Base-by-base conservation (phyloP, 1,140 invertebrate species). In the Zaprionus ornatus region DNA sequence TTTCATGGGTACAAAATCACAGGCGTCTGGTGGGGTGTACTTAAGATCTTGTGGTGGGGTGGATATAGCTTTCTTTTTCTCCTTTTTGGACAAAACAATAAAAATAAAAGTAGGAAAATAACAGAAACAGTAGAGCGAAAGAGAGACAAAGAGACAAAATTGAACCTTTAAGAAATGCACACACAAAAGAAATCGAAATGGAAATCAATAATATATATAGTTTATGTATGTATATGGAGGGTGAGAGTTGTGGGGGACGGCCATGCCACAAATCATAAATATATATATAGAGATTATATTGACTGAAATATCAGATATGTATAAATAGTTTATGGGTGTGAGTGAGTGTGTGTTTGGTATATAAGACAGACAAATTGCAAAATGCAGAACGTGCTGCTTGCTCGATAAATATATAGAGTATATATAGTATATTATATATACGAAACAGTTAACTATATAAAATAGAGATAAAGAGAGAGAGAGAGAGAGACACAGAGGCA, bases 201-300 rank as follows among this genome's bases (percentile, higher is more conserved):
- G 61, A 88, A 88, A 80, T 67, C 17, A 82, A 77, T 63, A 60
- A 68, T 75, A 75, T 42, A 60, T 35, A 32, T 52, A 60, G 40
- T 17, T 9, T 45, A 19, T 17, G 40, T 17, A 45, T 45, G 7
- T 17, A 19, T 17, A 45, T 17, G 67, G 37, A 54, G 54, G 54
- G 82, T 71, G 68, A 69, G 45, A 40, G 54, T 66, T 65, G 52
- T 68, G 40, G 68, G 35, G 56, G 55, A 73, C 77, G 83, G 83
- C 84, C 84, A 88, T 88, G 84, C 83, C 83, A 88, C 67, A 86
- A 82, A 80, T 87, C 76, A 86, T 77, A 82, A 67, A 71, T 76
- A 75, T 78, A 54, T 71, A 66, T 64, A 67, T 54, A 55, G 50
- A 62, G 29, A 56, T 29, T 32, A 40, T 40, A 56, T 21, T 23